Evolutionary conservation across 1,140 invertebrate species (phyloP), one percentile per base, ranked within the genome.

Genomic region (Thaumatotibia leucotreta): DNA sequence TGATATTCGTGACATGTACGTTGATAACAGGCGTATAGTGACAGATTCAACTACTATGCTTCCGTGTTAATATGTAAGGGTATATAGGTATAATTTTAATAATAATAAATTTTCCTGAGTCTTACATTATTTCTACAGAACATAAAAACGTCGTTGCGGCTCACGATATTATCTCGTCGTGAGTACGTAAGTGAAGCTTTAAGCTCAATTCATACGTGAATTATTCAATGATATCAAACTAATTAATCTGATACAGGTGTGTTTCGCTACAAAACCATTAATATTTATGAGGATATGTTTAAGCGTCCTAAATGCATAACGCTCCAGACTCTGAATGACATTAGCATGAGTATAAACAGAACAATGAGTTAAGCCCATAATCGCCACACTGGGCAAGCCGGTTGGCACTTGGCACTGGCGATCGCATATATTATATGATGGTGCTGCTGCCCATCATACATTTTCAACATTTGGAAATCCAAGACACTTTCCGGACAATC

Each of bases 221-320:
- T 73, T 62, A 69, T 70, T 68, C 22, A 65, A 67, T 67, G 58
- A 20, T 64, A 52, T 24, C 24, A 67, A 20, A 63, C 49, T 69
- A 67, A 69, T 73, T 65, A 67, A 73, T 67, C 64, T 61, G 54
- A 69, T 67, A 69, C 65, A 50, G 58, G 32, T 61, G 52, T 61
- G 70, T 69, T 69, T 73, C 75, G 67, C 68, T 72, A 67, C 58
- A 65, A 49, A 63, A 64, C 50, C 32, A 79, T 78, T 76, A 68
- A 84, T 87, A 84, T 84, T 81, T 77, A 87, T 83, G 75, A 77
- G 76, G 74, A 74, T 74, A 76, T 72, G 69, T 79, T 81, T 76
- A 71, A 79, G 69, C 77, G 75, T 80, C 76, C 80, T 79, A 80
- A 77, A 83, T 82, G 75, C 79, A 70, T 58, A 68, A 73, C 76